phyloP scores from a whole-genome alignment of 2,113 vertebrate genomes.

The Caretta caretta region DNA sequence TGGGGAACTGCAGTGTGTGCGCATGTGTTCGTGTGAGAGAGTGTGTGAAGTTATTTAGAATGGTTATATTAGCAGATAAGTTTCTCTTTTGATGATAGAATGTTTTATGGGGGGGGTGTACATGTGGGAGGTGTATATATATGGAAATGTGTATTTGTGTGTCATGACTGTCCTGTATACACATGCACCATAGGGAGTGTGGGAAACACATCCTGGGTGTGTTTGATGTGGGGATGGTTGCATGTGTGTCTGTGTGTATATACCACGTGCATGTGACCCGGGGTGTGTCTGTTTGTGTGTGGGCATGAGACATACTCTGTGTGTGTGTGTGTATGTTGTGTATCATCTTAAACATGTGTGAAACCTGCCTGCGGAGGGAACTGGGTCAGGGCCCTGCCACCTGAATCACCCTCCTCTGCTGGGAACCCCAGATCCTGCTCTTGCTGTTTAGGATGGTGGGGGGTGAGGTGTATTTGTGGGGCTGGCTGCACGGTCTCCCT shows the following conservation, averaged over 20 bases:
- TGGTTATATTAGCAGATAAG: no score
- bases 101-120: no score
- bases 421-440: no score
- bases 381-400: no score
- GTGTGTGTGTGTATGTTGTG: not conserved
- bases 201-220: not conserved
- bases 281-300: not conserved
- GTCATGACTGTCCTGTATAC: accelerated
- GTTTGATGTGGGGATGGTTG: not conserved
- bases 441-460: no score
- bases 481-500: no score
- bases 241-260: not conserved
- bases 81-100: not conserved
- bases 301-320: not conserved
- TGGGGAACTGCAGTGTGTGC: not conserved
- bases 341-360: not conserved
- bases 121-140: no score
- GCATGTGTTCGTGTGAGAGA: no score
- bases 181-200: not conserved
- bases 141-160: not conserved
- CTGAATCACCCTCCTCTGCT: not conserved
- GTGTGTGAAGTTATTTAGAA: not conserved
- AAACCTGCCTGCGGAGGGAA: not conserved
- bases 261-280: not conserved
- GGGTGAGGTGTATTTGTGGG: no score